phyloP scores from a whole-genome alignment of 2,113 vertebrate species.

The Dicrurus megarhynchus region DNA sequence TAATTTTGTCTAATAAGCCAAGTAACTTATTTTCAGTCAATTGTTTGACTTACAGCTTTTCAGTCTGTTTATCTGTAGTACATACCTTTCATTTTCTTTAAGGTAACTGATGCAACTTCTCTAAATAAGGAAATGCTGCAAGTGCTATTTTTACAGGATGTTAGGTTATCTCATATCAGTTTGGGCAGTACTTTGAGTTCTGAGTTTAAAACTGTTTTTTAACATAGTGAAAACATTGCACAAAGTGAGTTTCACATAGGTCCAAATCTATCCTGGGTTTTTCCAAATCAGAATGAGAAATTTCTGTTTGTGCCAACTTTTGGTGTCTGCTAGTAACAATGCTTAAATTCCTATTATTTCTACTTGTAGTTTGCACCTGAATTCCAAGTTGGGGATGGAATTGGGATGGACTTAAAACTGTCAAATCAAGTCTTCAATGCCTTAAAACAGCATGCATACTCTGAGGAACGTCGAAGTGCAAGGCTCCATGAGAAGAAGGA shows the following conservation, averaged over 20 bases:
- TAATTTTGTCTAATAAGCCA: neutral
- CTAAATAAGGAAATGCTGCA: neutral
- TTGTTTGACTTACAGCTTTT: neutral
- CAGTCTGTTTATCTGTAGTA: neutral
- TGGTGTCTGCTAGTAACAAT: neutral
- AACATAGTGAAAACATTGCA: neutral
- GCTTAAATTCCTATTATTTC: neutral
- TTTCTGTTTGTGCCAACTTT: neutral
- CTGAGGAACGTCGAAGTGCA: constrained; percentile 90
- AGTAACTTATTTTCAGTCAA: neutral
- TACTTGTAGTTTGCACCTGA: constrained; percentile 88
- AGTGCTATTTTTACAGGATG: neutral
- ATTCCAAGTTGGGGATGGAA: constrained; percentile 92
- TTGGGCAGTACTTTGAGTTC: neutral
- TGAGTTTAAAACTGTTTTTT: neutral
- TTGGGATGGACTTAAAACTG: constrained; percentile 95
- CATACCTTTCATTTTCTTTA: neutral
- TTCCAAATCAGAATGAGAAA: neutral
- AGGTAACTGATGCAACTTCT: neutral
- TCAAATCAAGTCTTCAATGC: constrained; percentile 97
- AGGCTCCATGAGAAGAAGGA: constrained; percentile 96
- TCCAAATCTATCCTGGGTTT: neutral
- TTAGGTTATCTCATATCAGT: neutral
- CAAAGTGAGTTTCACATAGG: neutral
- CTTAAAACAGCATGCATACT: constrained; percentile 92